phyloP scores from a whole-genome alignment of 2,797 vertebrate species.

The Neopelma chrysocephalum region DNA sequence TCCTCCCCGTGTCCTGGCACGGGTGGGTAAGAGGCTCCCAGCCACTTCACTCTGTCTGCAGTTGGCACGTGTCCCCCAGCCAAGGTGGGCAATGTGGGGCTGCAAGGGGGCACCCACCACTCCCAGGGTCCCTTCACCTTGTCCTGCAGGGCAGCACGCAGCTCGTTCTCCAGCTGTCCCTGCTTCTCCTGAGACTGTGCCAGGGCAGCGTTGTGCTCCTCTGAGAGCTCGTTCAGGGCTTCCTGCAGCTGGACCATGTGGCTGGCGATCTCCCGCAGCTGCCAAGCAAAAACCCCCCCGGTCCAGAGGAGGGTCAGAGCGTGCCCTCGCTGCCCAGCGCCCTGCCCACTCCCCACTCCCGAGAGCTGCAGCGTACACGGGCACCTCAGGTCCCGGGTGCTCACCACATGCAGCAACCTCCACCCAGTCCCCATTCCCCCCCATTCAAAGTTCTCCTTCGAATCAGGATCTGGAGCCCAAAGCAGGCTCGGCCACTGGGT shows the following conservation, averaged over 20 bases:
- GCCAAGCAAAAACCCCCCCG: not conserved
- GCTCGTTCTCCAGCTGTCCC: slow-evolving; percentile 70
- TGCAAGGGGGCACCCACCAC: not conserved
- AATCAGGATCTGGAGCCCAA: not conserved
- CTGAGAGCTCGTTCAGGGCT: slow-evolving; percentile 73
- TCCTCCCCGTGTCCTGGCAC: not conserved
- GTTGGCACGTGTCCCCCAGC: not conserved
- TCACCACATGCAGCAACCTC: fast-evolving
- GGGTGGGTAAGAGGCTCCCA: not conserved
- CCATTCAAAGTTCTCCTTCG: fast-evolving
- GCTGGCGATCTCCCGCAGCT: slow-evolving; percentile 79
- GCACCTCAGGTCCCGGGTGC: not conserved
- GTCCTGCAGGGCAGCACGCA: slow-evolving; percentile 68
- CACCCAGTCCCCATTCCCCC: not conserved
- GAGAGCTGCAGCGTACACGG: not conserved
- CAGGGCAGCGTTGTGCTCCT: slow-evolving; percentile 75
- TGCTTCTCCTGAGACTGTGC: slow-evolving; percentile 68
- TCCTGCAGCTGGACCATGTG: slow-evolving; percentile 76
- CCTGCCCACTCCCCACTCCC: not conserved
- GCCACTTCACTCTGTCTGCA: not conserved
- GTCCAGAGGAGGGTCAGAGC: not conserved
- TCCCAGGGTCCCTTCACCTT: slow-evolving; percentile 62
- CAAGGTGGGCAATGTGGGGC: too few relatives aligned
- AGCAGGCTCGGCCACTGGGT: not conserved
- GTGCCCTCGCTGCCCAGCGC: not conserved